Conservation (phyloP, 2,888 invertebrate species). For the Folsomia candida region DNA sequence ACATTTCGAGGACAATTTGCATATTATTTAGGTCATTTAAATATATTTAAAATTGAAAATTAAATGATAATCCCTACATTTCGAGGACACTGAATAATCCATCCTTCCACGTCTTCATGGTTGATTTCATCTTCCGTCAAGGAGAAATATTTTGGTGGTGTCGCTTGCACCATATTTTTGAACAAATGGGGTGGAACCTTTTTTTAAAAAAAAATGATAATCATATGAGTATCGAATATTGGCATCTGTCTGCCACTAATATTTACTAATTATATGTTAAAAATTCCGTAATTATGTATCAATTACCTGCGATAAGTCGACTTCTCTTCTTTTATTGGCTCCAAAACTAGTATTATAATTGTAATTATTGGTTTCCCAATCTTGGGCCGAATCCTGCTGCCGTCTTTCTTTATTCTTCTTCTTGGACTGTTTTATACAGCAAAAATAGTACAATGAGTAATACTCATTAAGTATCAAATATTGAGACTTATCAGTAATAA, state of each 20-base stretch:
- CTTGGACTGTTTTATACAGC: too few relatives aligned
- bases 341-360: constrained; percentile 6
- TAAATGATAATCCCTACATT: constrained; percentile 32
- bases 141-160: constrained; percentile 1
- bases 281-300: too few relatives aligned
- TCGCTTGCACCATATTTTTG: constrained; percentile 11
- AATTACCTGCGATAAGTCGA: background rate
- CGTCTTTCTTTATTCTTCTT: constrained; percentile 10
- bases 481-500: too few relatives aligned
- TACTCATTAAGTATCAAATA: too few relatives aligned
- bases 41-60: too few relatives aligned
- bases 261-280: too few relatives aligned
- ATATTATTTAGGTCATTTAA: background rate
- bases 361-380: too few relatives aligned
- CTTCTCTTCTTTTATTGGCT: too few relatives aligned
- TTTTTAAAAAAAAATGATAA: too few relatives aligned
- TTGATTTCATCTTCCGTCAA: constrained; percentile 22
- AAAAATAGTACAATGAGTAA: too few relatives aligned
- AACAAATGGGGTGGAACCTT: constrained; percentile 28
- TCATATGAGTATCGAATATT: too few relatives aligned
- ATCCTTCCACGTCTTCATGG: constrained; percentile 23
- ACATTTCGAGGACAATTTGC: constrained; percentile 30
- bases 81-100: constrained; percentile 36
- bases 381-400: background rate
- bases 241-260: too few relatives aligned